A percentile compares a stretch with the other conserved stretches of the same genome.
phyloP scores from a whole-genome alignment of 2,797 vertebrate species.

The Microhierax caerulescens region DNA sequence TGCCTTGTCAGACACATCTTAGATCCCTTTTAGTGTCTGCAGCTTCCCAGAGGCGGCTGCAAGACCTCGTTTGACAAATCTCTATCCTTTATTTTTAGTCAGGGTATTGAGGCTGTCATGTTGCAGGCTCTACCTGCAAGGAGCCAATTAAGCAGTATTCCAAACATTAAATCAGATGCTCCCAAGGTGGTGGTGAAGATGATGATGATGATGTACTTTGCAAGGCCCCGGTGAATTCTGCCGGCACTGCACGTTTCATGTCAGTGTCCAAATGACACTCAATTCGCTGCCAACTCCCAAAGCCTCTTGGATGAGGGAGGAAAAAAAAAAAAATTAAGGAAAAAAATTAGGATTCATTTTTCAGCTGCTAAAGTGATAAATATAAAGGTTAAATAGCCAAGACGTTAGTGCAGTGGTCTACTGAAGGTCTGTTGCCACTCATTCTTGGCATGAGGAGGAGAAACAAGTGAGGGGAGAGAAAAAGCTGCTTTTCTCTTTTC shows the following conservation, averaged over 20 bases:
- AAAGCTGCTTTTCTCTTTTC: not conserved
- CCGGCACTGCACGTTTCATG: rapidly evolving
- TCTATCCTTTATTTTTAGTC: slow-evolving; percentile 14
- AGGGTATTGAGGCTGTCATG: not conserved
- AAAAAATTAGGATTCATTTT: not conserved
- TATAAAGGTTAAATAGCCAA: not conserved
- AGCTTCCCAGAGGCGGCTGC: not conserved
- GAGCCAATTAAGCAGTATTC: slow-evolving; percentile 16
- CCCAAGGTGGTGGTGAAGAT: not conserved
- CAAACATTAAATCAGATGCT: not conserved
- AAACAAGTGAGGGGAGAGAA: not conserved
- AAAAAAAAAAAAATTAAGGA: not conserved
- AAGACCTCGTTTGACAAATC: not conserved
- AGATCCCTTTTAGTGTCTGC: not conserved
- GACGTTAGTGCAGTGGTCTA: not conserved
- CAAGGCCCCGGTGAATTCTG: not conserved
- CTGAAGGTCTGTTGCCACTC: not conserved
- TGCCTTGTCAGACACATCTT: not conserved
- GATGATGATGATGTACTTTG: not conserved
- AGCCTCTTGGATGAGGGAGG: not conserved
- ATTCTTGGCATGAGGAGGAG: not conserved
- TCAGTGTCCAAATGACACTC: not conserved
- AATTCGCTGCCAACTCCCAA: not conserved
- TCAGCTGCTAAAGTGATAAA: not conserved
- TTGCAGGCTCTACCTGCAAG: slow-evolving; percentile 7